Base-by-base conservation (phyloP, 2,888 invertebrate species). In the Hartigia nigra region DNA sequence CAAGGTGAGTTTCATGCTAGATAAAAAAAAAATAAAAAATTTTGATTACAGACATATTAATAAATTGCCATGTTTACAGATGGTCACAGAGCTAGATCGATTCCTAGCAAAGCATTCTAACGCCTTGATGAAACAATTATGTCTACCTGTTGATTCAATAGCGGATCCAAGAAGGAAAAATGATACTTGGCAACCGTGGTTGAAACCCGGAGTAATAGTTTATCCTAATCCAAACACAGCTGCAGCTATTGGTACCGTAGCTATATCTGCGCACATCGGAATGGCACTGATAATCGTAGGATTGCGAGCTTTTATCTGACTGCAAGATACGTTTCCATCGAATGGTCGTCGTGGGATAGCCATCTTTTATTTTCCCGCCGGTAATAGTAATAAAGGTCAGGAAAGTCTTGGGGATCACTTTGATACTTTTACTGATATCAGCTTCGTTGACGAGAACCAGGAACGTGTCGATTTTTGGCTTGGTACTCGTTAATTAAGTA, bases 171-270 rank as follows among this genome's bases (percentile, higher is more conserved):
- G 93, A 74, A 93, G 94, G 84, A 95, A 94, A 90, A 94, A 95
- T 88, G 95, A 95, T 86, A 94, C 94, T 0, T 97, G 96, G 96
- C 93, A 93, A 74, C 94, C 95, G 0, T 96, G 95, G 95, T 81
- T 93, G 12, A 84, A 80, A 31, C 81, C 87, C 1, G 85, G 84
- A 11, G 78, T 83, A 1, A 78, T 82, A 31, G 70, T 83, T 0
- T 84, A 86, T 77, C 78, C 78, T 36, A 78, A 82, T 31, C 88
- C 86, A 31, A 83, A 84, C 1, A 86, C 88, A 3, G 72, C 72
- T 9, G 31, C 31, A 0, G 79, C 84, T 4, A 69, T 89, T 12
- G 84, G 83, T 36, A 86, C 84, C 23, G 75, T 90, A 3, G 86
- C 86, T 0, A 84, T 85, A 5, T 87, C 81, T 70, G 77, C 88